phyloP scores from a whole-genome alignment of 2,797 vertebrate genomes.

The Phaenicophaeus curvirostris region DNA sequence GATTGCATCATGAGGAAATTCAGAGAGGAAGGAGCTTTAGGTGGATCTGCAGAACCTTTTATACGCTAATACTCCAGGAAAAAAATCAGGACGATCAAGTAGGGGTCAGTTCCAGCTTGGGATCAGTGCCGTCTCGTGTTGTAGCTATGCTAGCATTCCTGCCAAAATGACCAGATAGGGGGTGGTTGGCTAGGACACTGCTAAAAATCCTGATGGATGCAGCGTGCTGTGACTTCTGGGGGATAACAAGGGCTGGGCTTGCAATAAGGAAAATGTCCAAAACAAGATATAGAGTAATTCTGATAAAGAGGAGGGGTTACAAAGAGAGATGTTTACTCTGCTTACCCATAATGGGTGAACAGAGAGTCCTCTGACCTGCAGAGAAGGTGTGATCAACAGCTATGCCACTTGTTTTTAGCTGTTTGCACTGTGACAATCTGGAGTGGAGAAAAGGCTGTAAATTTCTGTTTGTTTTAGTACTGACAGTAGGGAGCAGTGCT shows the following conservation, averaged over 20 bases:
- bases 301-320: neutral
- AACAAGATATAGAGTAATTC: neutral
- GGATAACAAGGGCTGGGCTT: neutral
- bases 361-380: neutral
- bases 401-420: neutral
- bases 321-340: neutral
- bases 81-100: neutral
- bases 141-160: neutral
- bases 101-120: neutral
- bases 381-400: neutral
- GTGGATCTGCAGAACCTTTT: constrained; percentile 52
- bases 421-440: neutral
- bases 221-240: neutral
- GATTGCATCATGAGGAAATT: constrained; percentile 30
- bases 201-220: neutral
- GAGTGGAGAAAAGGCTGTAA: neutral
- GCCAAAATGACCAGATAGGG: neutral
- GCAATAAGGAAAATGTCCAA: neutral
- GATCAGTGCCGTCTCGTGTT: neutral
- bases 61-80: neutral
- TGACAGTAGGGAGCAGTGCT: constrained; percentile 69
- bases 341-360: neutral
- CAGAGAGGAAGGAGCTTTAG: constrained; percentile 37
- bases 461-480: constrained; percentile 48
- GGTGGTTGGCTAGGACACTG: neutral